These are phyloP conservation scores for Sardinella longiceps DNA, from an alignment of 2,797 vertebrate species.

Conservation along the genomic window DNA sequence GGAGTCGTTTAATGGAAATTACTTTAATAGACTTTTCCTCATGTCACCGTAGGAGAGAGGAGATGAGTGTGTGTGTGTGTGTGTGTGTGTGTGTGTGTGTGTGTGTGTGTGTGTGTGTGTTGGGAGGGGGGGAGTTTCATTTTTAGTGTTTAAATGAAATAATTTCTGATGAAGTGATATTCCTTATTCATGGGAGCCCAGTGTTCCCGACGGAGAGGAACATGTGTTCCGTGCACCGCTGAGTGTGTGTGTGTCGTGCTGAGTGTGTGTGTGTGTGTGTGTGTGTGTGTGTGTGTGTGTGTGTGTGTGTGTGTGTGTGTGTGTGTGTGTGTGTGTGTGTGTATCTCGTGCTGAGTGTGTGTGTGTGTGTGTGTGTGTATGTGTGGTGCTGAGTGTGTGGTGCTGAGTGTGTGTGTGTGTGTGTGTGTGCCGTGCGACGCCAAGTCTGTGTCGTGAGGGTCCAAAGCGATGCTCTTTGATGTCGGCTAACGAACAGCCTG, in stretches of 20 bases:
- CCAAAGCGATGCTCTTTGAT: neutral
- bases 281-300: no score
- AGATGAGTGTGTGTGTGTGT: no score
- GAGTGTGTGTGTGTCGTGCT: neutral
- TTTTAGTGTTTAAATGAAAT: neutral
- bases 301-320: no score
- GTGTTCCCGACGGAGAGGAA: neutral
- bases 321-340: no score
- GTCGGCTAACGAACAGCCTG: neutral
- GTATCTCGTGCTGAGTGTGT: no score
- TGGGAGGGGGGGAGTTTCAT: neutral
- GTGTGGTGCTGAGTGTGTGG: no score
- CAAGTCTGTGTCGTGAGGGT: neutral
- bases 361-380: no score
- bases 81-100: no score
- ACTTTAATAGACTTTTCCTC: neutral
- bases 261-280: no score
- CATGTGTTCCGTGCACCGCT: neutral
- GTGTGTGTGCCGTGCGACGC: neutral
- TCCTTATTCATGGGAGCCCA: neutral
- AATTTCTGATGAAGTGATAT: neutral
- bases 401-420: no score
- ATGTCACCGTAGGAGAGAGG: neutral
- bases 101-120: no score
- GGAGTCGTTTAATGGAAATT: neutral